Evolutionary conservation across 2,888 invertebrate genomes (phyloP), one percentile per base, ranked within the genome.

Genomic region (Drosophila ochracea): DNA sequence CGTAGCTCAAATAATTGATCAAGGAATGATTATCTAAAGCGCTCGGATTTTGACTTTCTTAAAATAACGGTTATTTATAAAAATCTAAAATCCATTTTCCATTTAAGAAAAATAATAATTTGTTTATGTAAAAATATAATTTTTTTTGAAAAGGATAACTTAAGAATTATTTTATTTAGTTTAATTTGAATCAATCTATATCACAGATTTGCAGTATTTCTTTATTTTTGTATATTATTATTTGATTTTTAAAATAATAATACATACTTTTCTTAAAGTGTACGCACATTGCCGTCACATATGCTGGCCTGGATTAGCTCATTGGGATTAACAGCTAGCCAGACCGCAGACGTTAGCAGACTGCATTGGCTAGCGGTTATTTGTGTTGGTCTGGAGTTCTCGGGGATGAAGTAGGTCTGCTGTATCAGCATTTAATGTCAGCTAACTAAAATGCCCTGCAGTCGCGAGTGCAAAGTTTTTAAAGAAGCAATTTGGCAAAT

Each of bases 401-500:
- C 28, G 39, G 28, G 37, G 10, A 28, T 16, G 19, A 6, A 37
- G 19, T 57, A 4, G 41, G 49, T 43, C 10, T 62, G 75, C 68
- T 63, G 60, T 63, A 69, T 73, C 77, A 73, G 66, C 81, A 63
- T 72, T 80, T 43, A 72, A 72, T 78, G 72, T 66, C 65, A 55
- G 68, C 67, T 60, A 67, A 72, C 64, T 68, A 53, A 64, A 55
- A 59, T 65, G 71, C 52, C 58, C 67, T 19, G 49, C 55, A 53
- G 76, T 35, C 59, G 82, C 74, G 54, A 50, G 43, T 65, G 68
- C 61, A 68, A 66, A 73, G 43, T 83, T 78, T 87, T 84, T 76
- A 73, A 83, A 89, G 82, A 69, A 84, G 89, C 89, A 89, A 89
- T 89, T 84, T 84, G 87, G 74, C 61, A 76, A 84, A 89, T 89